phyloP scores from a whole-genome alignment of 2,888 invertebrate species.

The Agrochola circellaris region DNA sequence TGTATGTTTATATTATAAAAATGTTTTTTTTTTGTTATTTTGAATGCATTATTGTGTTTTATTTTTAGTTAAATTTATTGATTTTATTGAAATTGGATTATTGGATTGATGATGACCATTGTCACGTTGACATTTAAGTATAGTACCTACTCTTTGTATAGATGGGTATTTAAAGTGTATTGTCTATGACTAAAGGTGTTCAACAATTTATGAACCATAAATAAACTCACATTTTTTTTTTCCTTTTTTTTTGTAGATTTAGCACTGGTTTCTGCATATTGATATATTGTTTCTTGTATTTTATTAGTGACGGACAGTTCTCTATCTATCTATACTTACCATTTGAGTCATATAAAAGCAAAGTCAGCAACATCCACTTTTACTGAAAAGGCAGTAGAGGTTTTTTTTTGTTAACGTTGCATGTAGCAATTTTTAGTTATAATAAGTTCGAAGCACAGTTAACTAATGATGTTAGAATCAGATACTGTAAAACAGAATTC shows the following conservation, averaged over 20 bases:
- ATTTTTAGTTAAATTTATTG: background rate
- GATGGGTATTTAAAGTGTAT: too few relatives aligned
- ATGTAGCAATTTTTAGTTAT: too few relatives aligned
- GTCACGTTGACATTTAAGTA: constrained; percentile 23
- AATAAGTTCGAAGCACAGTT: too few relatives aligned
- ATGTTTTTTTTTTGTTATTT: constrained; percentile 12
- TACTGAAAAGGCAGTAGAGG: too few relatives aligned
- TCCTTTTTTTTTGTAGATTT: background rate
- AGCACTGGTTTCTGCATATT: constrained; percentile 6
- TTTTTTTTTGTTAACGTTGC: too few relatives aligned
- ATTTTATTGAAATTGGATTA: background rate
- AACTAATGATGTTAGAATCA: too few relatives aligned
- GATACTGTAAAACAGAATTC: too few relatives aligned
- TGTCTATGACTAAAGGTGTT: background rate
- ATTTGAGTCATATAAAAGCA: too few relatives aligned
- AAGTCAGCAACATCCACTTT: too few relatives aligned
- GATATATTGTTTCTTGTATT: background rate
- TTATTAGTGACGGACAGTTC: background rate
- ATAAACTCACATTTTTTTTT: background rate
- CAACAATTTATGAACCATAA: background rate
- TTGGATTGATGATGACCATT: background rate
- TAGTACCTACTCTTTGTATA: too few relatives aligned
- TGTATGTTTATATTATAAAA: background rate
- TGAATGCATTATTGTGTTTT: constrained; percentile 35
- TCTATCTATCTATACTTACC: too few relatives aligned